Conservation (phyloP, 2,888 invertebrate species). For the Polyploca ridens region DNA sequence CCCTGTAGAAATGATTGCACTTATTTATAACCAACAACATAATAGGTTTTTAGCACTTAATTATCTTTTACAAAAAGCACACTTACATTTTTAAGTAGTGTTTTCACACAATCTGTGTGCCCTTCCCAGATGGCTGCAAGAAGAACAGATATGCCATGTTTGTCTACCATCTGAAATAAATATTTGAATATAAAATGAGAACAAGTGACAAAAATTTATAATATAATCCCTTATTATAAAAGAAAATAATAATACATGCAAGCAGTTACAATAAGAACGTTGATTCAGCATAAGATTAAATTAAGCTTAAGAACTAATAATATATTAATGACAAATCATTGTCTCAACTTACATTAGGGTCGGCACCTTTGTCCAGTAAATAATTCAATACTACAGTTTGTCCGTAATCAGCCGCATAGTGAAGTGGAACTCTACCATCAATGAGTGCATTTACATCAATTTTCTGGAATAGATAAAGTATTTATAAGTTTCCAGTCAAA, state of each 20-base stretch:
- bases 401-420: slow-evolving; percentile 98
- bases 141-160: slow-evolving; percentile 97
- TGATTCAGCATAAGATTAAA: neutral
- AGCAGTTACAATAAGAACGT: too few species aligned
- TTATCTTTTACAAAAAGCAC: slow-evolving; percentile 1
- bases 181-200: slow-evolving; percentile 8
- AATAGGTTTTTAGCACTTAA: neutral
- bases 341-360: slow-evolving; percentile 90
- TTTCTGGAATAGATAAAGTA: slow-evolving; percentile 78
- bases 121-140: slow-evolving; percentile 99
- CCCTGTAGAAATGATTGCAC: slow-evolving; percentile 83
- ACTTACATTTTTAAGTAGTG: slow-evolving; percentile 93
- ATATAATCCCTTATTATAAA: neutral
- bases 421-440: slow-evolving; percentile 94
- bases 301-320: neutral
- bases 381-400: slow-evolving; percentile 95
- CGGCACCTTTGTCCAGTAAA: slow-evolving; percentile 94
- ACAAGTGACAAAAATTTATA: too few species aligned
- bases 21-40: neutral
- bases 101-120: slow-evolving; percentile 95
- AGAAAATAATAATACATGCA: neutral
- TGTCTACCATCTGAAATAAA: slow-evolving; percentile 91
- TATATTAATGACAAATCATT: neutral
- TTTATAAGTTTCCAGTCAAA: too few species aligned
- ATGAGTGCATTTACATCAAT: slow-evolving; percentile 94